Base-by-base conservation (phyloP, 1,140 invertebrate genomes). In the Diprion similis region DNA sequence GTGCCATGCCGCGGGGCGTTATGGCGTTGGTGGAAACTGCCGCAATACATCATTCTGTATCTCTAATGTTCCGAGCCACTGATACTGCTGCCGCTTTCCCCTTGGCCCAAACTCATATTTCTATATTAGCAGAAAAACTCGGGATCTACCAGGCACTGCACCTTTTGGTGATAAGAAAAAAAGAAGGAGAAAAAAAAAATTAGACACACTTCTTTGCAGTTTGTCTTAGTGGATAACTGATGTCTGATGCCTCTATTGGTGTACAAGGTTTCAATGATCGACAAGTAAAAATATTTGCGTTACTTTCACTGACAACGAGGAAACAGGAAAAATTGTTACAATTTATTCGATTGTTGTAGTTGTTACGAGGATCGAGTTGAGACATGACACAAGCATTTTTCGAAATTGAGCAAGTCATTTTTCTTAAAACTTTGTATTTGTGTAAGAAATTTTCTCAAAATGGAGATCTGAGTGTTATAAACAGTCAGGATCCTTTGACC, bases 41-140 rank as follows among this genome's bases (percentile, higher is more conserved):
- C 51, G 11, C 51, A 59, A 59, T 59, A 59, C 51, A 59, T 59
- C 51, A 59, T 59, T 17, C 51, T 59, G 51, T 59, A 59, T 59
- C 51, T 59, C 51, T 17, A 9, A 13, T 9, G 9, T 9, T 59
- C 51, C 51, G 51, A 59, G 51, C 51, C 51, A 59, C 51, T 59
- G 51, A 17, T 17, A 59, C 6, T 59, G 9, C n/a, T 6, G n/a
- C 51, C n/a, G 51, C 6, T 59, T 59, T 59, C 11, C 11, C 51
- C 6, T 59, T 13, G 11, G 51, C 51, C 8, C n/a, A 4, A 17
- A 17, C 51, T 59, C 51, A 59, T 59, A 59, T 59, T 59, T 59
- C 51, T 59, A 59, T 59, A 59, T 59, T 59, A 59, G 4, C n/a
- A 17, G 51, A 59, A 59, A 59, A 59, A 59, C 51, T 59, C 51